Percentiles rank a stretch among this genome's conserved stretches.
Conservation (phyloP, 2,888 invertebrate species). For the Meandrusa payeni region DNA sequence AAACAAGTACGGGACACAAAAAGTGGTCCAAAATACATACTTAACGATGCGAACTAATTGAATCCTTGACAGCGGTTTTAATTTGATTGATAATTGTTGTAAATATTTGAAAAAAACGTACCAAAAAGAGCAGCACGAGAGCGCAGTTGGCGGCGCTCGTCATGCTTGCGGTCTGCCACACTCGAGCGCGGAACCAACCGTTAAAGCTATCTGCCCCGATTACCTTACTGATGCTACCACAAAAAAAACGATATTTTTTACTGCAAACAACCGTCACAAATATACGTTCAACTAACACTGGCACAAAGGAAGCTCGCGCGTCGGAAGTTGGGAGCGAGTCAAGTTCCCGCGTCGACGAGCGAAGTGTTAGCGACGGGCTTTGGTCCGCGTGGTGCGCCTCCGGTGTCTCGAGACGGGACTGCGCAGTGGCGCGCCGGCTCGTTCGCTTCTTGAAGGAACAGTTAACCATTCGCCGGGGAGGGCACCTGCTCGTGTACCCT, state of each 20-base stretch:
- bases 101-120: slow-evolving; percentile 44
- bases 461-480: slow-evolving; percentile 70
- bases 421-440: slow-evolving; percentile 56
- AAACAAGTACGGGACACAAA: too few species aligned
- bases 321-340: slow-evolving; percentile 27
- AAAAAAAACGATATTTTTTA: slow-evolving; percentile 43
- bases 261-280: slow-evolving; percentile 30
- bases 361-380: slow-evolving; percentile 25
- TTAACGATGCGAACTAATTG: too few species aligned
- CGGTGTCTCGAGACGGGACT: slow-evolving; percentile 63
- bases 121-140: slow-evolving; percentile 67
- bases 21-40: too few species aligned
- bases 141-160: slow-evolving; percentile 70
- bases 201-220: slow-evolving; percentile 80
- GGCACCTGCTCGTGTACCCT: slow-evolving; percentile 69
- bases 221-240: slow-evolving; percentile 64
- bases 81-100: not conserved
- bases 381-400: slow-evolving; percentile 58
- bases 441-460: slow-evolving; percentile 64
- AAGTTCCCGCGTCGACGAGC: slow-evolving; percentile 35
- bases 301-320: slow-evolving; percentile 26
- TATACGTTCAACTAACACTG: slow-evolving; percentile 32
- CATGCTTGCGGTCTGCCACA: slow-evolving; percentile 79
- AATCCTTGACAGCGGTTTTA: too few species aligned
- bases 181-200: slow-evolving; percentile 78